A percentile compares a stretch with the other conserved stretches of the same genome.
Conservation (phyloP, 2,888 invertebrate species). For the Thalpophila matura region DNA sequence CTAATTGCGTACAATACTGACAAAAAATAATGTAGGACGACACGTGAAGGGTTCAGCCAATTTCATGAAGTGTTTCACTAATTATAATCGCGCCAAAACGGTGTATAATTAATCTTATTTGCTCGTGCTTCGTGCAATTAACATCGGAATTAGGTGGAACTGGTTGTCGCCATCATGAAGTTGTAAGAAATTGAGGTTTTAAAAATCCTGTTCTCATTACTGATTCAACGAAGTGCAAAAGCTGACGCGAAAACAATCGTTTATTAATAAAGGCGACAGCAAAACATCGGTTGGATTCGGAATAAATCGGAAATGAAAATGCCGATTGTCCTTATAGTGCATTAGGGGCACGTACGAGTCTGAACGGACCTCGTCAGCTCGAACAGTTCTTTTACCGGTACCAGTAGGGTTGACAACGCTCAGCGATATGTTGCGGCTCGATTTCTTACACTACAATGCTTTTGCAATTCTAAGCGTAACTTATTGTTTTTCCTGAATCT, state of each 20-base stretch:
- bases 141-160: slow-evolving; percentile 85
- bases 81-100: slow-evolving; percentile 75
- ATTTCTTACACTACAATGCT: slow-evolving; percentile 33
- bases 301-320: slow-evolving; percentile 76
- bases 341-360: slow-evolving; percentile 76
- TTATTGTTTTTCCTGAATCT: slow-evolving; percentile 32
- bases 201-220: slow-evolving; percentile 80
- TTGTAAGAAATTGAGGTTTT: slow-evolving; percentile 74
- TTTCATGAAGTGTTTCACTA: slow-evolving; percentile 70
- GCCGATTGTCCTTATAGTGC: slow-evolving; percentile 75
- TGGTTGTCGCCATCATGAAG: slow-evolving; percentile 71
- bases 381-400: slow-evolving; percentile 65
- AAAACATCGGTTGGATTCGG: slow-evolving; percentile 73
- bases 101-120: slow-evolving; percentile 82
- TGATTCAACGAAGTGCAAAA: slow-evolving; percentile 88
- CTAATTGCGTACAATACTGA: slow-evolving; percentile 76
- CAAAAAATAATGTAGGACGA: slow-evolving; percentile 58
- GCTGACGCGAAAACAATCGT: slow-evolving; percentile 86
- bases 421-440: slow-evolving; percentile 6
- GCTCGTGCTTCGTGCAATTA: slow-evolving; percentile 78
- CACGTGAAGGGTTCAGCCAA: slow-evolving; percentile 53
- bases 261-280: slow-evolving; percentile 79
- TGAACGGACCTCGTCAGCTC: slow-evolving; percentile 57
- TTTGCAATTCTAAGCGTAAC: slow-evolving; percentile 19
- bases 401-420: slow-evolving; percentile 47